These are phyloP conservation scores for Cinclus mexicanus DNA, from an alignment of 2,113 vertebrate species.

Conservation along the genomic window DNA sequence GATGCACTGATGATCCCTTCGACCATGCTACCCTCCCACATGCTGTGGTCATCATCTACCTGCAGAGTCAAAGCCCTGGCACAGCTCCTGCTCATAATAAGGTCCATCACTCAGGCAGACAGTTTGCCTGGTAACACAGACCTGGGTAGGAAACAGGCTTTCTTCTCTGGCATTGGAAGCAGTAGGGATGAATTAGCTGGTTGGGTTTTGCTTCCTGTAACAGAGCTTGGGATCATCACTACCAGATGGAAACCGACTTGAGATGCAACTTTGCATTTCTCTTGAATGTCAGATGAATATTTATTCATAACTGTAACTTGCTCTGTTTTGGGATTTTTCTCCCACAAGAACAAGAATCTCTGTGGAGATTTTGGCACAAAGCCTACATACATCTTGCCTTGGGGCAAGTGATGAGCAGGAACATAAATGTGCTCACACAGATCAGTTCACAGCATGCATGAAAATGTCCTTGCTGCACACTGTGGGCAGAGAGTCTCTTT, in stretches of 20 bases:
- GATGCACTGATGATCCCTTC: rapidly evolving
- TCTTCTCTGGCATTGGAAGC: background rate
- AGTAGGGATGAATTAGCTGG: background rate
- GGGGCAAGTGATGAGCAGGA: background rate
- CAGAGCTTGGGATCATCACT: background rate
- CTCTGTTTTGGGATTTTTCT: conserved; percentile 25
- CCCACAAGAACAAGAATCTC: background rate
- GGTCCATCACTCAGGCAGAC: background rate
- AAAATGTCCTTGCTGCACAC: rapidly evolving
- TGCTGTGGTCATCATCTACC: background rate
- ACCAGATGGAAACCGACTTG: background rate
- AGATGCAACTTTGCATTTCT: background rate
- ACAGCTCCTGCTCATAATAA: background rate
- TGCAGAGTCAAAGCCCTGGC: background rate
- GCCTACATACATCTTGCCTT: background rate
- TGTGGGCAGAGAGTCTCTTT: background rate
- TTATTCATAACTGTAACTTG: background rate
- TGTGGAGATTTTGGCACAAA: background rate
- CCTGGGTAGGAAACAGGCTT: background rate
- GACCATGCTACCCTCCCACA: background rate
- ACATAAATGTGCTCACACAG: background rate
- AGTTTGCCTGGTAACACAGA: background rate
- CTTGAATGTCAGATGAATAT: conserved; percentile 21
- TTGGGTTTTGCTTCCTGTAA: background rate
- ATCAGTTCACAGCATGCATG: background rate